These are phyloP conservation scores for Etheostoma perlongum DNA, from an alignment of 2,797 vertebrate genomes.

Conservation along the genomic window DNA sequence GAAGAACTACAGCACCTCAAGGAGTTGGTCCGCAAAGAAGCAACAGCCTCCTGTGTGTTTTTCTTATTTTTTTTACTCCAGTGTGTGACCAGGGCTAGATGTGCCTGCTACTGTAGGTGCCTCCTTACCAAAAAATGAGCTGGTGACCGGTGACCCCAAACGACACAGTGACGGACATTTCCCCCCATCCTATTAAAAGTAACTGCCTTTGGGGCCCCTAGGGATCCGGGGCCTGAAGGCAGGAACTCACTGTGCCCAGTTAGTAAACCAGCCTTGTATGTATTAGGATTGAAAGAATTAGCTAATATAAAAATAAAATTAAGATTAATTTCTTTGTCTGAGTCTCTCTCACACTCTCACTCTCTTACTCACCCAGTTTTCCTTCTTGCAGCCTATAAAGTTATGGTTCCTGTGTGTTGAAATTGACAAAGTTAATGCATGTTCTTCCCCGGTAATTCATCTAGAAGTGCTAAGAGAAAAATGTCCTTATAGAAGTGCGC, in stretches of 20 bases:
- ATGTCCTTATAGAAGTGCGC: slow-evolving; percentile 38
- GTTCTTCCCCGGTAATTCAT: slow-evolving; percentile 34
- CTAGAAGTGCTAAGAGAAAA: slow-evolving; percentile 20
- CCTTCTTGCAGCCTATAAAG: background rate
- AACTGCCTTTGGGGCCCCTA: background rate
- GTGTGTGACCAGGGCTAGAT: background rate
- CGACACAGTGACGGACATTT: no score
- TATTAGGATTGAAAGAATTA: background rate
- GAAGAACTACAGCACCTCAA: background rate
- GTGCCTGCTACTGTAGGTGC: background rate
- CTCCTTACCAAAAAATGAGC: no score
- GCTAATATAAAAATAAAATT: background rate
- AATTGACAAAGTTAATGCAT: slow-evolving; percentile 1
- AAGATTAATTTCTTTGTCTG: no score
- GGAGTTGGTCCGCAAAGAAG: background rate
- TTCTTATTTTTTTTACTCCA: background rate
- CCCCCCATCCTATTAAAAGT: no score
- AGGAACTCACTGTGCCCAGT: background rate
- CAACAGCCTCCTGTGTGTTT: background rate
- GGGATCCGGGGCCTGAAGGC: background rate
- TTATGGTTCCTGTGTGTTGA: background rate
- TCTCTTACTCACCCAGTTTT: no score
- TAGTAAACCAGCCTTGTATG: background rate
- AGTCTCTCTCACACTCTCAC: no score
- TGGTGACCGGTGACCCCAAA: no score